Evolutionary conservation across 2,797 vertebrate species (phyloP).

Genomic region (Cryptoblepharus egeriae): DNA sequence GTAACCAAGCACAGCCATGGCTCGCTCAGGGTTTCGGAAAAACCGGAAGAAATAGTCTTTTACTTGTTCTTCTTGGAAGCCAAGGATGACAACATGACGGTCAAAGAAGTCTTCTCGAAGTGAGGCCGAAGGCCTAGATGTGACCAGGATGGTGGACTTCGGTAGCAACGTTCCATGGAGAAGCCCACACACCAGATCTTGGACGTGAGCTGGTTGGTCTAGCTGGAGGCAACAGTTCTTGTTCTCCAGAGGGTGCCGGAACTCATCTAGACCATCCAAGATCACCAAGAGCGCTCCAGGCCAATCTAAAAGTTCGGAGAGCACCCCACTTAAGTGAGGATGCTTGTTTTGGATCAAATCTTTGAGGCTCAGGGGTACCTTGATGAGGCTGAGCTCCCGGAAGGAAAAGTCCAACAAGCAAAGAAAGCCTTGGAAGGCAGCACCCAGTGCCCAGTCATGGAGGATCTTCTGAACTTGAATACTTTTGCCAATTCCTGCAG

Average conservation of each 20-base stretch:
- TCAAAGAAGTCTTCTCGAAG: slow-evolving; percentile 71
- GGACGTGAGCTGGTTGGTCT: slow-evolving; percentile 51
- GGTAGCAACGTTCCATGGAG: slow-evolving; percentile 74
- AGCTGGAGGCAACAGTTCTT: slow-evolving; percentile 47
- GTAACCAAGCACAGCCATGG: slow-evolving; percentile 71
- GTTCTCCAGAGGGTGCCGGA: slow-evolving; percentile 64
- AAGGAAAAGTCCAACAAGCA: slow-evolving; percentile 75
- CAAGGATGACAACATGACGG: slow-evolving; percentile 73
- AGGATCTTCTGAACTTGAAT: slow-evolving; percentile 73
- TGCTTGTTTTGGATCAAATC: slow-evolving; percentile 69
- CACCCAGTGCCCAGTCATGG: slow-evolving; percentile 77
- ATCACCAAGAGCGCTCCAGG: slow-evolving; percentile 71
- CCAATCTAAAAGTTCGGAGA: slow-evolving; percentile 58
- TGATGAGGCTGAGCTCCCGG: slow-evolving; percentile 72
- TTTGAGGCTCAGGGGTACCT: slow-evolving; percentile 62
- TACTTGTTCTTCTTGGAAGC: slow-evolving; percentile 76
- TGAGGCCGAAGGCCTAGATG: slow-evolving; percentile 69
- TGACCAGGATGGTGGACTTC: slow-evolving; percentile 72
- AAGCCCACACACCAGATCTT: slow-evolving; percentile 71
- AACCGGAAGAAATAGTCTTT: slow-evolving; percentile 73
- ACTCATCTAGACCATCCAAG: slow-evolving; percentile 78
- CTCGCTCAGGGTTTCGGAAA: slow-evolving; percentile 64
- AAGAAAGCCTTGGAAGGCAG: slow-evolving; percentile 69
- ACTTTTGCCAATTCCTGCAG: slow-evolving; percentile 79
- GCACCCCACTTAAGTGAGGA: slow-evolving; percentile 59